Evolutionary conservation across 2,797 vertebrate species (phyloP).

Genomic region (Ctenochaetus hawaiiensis): DNA sequence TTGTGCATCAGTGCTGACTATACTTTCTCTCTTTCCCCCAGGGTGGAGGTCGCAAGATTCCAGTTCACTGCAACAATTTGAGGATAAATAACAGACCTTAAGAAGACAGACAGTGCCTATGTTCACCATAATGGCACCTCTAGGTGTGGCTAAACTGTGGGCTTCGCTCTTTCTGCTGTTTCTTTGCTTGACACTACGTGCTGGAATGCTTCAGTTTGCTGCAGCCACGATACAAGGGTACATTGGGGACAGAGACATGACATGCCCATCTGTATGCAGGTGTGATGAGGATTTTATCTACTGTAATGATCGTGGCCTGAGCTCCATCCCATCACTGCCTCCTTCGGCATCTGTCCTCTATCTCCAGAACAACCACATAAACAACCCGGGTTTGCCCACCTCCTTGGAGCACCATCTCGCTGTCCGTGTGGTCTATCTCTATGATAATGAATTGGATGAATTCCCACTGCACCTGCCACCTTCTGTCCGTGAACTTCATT

Average conservation of each 20-base stretch:
- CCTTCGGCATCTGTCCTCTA: conserved; percentile 92
- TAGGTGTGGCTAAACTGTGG: conserved; percentile 80
- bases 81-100: conserved; percentile 59
- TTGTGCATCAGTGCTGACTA: conserved; percentile 48
- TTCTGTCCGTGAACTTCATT: conserved; percentile 92
- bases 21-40: conserved; percentile 67
- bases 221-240: conserved; percentile 79
- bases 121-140: conserved; percentile 80
- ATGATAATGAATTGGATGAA: conserved; percentile 94
- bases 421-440: conserved; percentile 94
- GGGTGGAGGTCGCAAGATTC: conserved; percentile 78
- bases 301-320: conserved; percentile 95
- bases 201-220: conserved; percentile 84
- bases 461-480: conserved; percentile 92
- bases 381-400: conserved; percentile 91
- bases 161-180: conserved; percentile 88
- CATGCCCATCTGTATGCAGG: conserved; percentile 93
- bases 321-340: conserved; percentile 91
- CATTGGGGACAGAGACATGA: conserved; percentile 81
- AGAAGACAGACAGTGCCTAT: conserved; percentile 54
- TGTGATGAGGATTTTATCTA: conserved; percentile 95
- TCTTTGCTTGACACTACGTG: conserved; percentile 87
- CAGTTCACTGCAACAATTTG: conserved; percentile 59
- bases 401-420: conserved; percentile 87
- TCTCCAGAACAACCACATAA: conserved; percentile 97